A percentile compares a stretch with the other conserved stretches of the same genome.
Evolutionary conservation across 2,888 invertebrate species (phyloP).

Genomic region (Phytoseiulus persimilis): DNA sequence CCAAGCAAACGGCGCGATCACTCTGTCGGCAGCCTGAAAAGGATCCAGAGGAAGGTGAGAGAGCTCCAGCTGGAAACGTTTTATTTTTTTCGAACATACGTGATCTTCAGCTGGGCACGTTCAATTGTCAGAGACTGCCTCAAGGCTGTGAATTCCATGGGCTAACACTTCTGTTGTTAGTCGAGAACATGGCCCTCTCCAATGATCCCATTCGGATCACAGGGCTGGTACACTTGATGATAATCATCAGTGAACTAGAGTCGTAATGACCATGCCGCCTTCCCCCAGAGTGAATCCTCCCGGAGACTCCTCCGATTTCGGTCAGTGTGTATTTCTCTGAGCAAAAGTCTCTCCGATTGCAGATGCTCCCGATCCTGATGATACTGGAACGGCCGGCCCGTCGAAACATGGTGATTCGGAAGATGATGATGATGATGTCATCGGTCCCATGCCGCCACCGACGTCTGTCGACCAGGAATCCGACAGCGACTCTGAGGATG

Average conservation of each 20-base stretch:
- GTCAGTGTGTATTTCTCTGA: too few species aligned
- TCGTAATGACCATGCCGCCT: too few species aligned
- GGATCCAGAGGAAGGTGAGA: constrained; percentile 13
- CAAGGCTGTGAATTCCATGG: too few species aligned
- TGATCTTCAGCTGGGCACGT: not conserved
- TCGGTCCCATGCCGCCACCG: constrained; percentile 36
- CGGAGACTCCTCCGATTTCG: too few species aligned
- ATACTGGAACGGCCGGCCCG: constrained; percentile 39
- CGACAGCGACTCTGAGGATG: constrained; percentile 22
- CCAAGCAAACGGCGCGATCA: constrained; percentile 51
- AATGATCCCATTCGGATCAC: too few species aligned
- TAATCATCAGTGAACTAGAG: too few species aligned
- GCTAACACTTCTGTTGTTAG: too few species aligned
- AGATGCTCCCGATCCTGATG: constrained; percentile 9
- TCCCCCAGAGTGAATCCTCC: too few species aligned
- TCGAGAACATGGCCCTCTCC: too few species aligned
- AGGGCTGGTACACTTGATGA: too few species aligned
- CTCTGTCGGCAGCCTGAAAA: constrained; percentile 46
- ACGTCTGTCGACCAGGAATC: constrained; percentile 23
- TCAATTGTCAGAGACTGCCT: too few species aligned
- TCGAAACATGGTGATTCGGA: constrained; percentile 34
- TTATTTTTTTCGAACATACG: constrained; percentile 46
- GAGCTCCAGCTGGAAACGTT: constrained; percentile 20
- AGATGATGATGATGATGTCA: not conserved
- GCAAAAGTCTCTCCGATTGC: not conserved